Conservation (phyloP, 2,888 invertebrate genomes). For the Sericinus montela region DNA sequence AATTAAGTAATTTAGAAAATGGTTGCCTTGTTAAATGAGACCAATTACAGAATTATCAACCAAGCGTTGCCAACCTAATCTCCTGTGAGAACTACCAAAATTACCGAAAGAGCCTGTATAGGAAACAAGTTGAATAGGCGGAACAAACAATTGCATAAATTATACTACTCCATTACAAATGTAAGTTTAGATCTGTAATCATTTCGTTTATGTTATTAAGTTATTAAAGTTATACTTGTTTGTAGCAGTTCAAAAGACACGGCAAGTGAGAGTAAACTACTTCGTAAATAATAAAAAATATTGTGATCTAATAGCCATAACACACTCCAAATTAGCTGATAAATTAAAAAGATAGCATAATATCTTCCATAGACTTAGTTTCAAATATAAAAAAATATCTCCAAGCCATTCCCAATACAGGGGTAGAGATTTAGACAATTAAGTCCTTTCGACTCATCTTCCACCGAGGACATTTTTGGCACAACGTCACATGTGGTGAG, state of each 20-base stretch:
- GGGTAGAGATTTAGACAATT: too few relatives aligned
- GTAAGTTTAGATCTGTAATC: slow-evolving; percentile 3
- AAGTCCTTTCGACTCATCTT: too few relatives aligned
- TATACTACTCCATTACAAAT: slow-evolving; percentile 12
- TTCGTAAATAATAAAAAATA: neutral
- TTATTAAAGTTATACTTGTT: slow-evolving; percentile 7
- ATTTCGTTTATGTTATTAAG: slow-evolving; percentile 16
- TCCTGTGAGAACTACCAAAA: slow-evolving; percentile 18
- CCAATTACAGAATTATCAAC: slow-evolving; percentile 17
- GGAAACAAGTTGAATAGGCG: slow-evolving; percentile 12
- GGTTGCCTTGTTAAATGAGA: slow-evolving; percentile 11
- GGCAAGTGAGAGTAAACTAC: neutral
- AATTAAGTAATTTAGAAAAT: slow-evolving; percentile 19
- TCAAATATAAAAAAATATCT: too few relatives aligned
- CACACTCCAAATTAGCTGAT: too few relatives aligned
- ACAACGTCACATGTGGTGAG: too few relatives aligned
- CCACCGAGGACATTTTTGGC: too few relatives aligned
- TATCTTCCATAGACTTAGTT: too few relatives aligned
- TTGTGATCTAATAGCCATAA: too few relatives aligned
- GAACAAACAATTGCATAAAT: slow-evolving; percentile 18
- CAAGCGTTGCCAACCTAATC: slow-evolving; percentile 16
- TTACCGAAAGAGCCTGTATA: slow-evolving; percentile 6
- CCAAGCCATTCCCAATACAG: too few relatives aligned
- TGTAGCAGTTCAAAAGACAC: neutral
- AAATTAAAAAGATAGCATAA: too few relatives aligned